These are phyloP conservation scores for Pheosia gnoma DNA, from an alignment of 2,888 invertebrate species.

Conservation along the genomic window DNA sequence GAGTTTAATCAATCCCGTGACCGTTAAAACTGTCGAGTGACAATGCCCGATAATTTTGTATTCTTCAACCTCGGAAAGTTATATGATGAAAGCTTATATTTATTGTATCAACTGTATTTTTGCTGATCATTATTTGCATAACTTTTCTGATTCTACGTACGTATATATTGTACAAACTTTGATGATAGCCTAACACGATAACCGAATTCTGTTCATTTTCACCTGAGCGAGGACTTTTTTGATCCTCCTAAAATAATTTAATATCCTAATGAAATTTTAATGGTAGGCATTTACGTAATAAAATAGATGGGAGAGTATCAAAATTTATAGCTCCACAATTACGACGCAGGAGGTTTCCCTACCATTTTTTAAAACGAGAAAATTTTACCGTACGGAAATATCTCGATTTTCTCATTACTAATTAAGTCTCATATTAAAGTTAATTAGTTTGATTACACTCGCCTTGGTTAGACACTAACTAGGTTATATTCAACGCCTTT, in stretches of 20 bases:
- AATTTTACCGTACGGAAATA: background rate
- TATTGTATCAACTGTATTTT: slow-evolving; percentile 6
- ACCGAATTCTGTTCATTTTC: background rate
- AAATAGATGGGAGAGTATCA: slow-evolving; percentile 20
- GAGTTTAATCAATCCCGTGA: slow-evolving; percentile 47
- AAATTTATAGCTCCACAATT: slow-evolving; percentile 41
- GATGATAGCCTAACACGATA: background rate
- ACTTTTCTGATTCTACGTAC: too few relatives aligned
- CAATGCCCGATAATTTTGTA: slow-evolving; percentile 34
- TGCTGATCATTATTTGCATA: background rate
- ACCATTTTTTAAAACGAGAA: slow-evolving; percentile 20
- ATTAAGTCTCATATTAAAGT: background rate
- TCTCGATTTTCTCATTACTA: background rate
- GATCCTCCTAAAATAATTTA: slow-evolving; percentile 15
- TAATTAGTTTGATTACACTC: background rate
- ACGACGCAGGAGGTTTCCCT: slow-evolving; percentile 22
- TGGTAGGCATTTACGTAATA: slow-evolving; percentile 5
- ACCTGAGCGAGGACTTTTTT: background rate
- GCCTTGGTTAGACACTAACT: background rate
- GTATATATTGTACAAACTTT: background rate
- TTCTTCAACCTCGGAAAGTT: slow-evolving; percentile 29
- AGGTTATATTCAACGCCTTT: too few relatives aligned
- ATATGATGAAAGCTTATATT: slow-evolving; percentile 21
- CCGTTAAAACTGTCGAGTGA: slow-evolving; percentile 44
- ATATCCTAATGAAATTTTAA: slow-evolving; percentile 32